phyloP scores from a whole-genome alignment of 2,797 vertebrate genomes.

The Sphenopsis melanotis region DNA sequence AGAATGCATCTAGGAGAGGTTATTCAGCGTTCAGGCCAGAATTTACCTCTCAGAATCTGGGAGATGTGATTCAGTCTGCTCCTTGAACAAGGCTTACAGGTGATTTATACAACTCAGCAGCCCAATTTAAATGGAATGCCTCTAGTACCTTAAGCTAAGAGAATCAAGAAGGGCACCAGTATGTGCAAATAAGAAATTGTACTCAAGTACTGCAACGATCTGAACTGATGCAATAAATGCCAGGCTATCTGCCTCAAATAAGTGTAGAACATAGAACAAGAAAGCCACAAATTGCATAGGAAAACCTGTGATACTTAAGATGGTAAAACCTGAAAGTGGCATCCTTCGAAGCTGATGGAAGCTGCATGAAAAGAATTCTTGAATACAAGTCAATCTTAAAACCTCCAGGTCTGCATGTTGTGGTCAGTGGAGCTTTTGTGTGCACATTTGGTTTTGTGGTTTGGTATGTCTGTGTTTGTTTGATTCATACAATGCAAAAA shows the following conservation, averaged over 20 bases:
- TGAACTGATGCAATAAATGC: not conserved
- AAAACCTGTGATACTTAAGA: not conserved
- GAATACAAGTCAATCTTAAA: fast-evolving
- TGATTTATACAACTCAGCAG: not conserved
- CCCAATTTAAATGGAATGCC: not conserved
- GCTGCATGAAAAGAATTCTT: not conserved
- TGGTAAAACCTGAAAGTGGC: not conserved
- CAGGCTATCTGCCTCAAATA: not conserved
- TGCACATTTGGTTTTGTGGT: fast-evolving
- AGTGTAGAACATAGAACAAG: not conserved
- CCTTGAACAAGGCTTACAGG: not conserved
- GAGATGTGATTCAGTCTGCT: not conserved
- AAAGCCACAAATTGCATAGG: not conserved
- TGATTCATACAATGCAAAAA: not conserved
- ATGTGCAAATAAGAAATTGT: not conserved
- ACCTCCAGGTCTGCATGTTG: not conserved
- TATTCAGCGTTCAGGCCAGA: not conserved
- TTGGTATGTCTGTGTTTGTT: not conserved
- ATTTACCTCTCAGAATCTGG: not conserved
- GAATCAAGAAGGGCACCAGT: not conserved
- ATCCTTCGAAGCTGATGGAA: not conserved
- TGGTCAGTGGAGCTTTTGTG: not conserved
- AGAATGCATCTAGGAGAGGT: not conserved
- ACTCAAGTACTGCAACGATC: not conserved
- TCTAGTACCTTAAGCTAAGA: not conserved